phyloP scores from a whole-genome alignment of 1,140 invertebrate species.

The Rhysida immarginata region DNA sequence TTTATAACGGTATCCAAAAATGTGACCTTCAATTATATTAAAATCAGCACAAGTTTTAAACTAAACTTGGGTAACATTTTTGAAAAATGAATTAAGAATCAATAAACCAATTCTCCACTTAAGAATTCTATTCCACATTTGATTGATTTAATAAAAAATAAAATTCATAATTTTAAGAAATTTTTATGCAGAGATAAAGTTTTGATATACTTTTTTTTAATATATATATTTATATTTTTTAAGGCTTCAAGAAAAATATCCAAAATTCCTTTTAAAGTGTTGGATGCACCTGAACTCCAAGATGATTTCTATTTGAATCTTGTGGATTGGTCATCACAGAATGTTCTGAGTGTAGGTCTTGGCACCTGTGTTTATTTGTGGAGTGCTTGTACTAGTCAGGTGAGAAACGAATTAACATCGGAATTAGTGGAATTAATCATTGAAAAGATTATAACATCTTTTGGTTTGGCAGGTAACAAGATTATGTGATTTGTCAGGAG shows the following conservation, averaged over 20 bases:
- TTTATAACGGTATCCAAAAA: no score
- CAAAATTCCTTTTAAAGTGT: slow-evolving; percentile 90
- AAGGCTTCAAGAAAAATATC: slow-evolving; percentile 78
- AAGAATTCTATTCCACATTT: no score
- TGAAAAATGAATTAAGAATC: no score
- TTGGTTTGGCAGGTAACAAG: slow-evolving; percentile 51
- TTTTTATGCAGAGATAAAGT: no score
- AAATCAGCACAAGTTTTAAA: no score
- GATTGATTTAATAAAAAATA: background rate
- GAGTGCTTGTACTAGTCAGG: slow-evolving; percentile 96
- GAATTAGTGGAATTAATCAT: no score
- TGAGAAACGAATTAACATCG: slow-evolving; percentile 19
- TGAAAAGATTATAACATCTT: no score
- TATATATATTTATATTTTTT: slow-evolving; percentile 13
- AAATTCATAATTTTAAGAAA: background rate
- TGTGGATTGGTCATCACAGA: slow-evolving; percentile 98
- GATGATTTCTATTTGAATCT: slow-evolving; percentile 99
- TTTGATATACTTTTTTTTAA: background rate
- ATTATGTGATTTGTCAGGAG: slow-evolving; percentile 83
- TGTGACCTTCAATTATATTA: no score
- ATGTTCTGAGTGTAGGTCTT: slow-evolving; percentile 95
- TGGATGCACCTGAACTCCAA: slow-evolving; percentile 96
- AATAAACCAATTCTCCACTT: no score
- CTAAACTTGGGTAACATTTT: no score
- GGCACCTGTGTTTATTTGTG: slow-evolving; percentile 97